Evolutionary conservation across 2,888 invertebrate species (phyloP).

Genomic region (Hemistola chrysoprasaria): DNA sequence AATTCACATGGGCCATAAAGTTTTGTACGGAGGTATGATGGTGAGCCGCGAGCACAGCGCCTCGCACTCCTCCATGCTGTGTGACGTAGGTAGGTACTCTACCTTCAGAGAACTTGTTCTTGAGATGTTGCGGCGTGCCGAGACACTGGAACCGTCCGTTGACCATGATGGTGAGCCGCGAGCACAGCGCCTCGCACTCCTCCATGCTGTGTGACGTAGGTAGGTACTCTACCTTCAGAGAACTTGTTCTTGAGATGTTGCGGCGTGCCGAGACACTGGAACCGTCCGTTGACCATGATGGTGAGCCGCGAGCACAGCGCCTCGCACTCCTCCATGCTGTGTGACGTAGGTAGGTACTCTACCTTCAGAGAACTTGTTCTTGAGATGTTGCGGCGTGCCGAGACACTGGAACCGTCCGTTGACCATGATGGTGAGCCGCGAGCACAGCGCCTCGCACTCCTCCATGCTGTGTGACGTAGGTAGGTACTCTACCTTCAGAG

Average conservation of each 20-base stretch:
- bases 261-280: slow-evolving; percentile 88
- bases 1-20: too few species aligned
- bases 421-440: slow-evolving; percentile 91
- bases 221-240: slow-evolving; percentile 84
- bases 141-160: slow-evolving; percentile 88
- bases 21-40: slow-evolving; percentile 92
- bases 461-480: slow-evolving; percentile 95
- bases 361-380: slow-evolving; percentile 88
- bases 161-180: slow-evolving; percentile 91
- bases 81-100: slow-evolving; percentile 87
- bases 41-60: slow-evolving; percentile 90
- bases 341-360: slow-evolving; percentile 2
- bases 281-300: slow-evolving; percentile 91
- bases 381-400: slow-evolving; percentile 89
- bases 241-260: slow-evolving; percentile 90
- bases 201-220: slow-evolving; percentile 95
- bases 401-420: slow-evolving; percentile 88
- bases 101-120: slow-evolving; percentile 88
- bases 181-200: slow-evolving; percentile 92
- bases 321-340: slow-evolving; percentile 93
- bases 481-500: slow-evolving; percentile 84
- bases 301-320: slow-evolving; percentile 90
- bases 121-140: slow-evolving; percentile 89
- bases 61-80: slow-evolving; percentile 94
- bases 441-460: slow-evolving; percentile 92